Base-by-base conservation (phyloP, 2,797 vertebrate species). In the Dipus sagitta region DNA sequence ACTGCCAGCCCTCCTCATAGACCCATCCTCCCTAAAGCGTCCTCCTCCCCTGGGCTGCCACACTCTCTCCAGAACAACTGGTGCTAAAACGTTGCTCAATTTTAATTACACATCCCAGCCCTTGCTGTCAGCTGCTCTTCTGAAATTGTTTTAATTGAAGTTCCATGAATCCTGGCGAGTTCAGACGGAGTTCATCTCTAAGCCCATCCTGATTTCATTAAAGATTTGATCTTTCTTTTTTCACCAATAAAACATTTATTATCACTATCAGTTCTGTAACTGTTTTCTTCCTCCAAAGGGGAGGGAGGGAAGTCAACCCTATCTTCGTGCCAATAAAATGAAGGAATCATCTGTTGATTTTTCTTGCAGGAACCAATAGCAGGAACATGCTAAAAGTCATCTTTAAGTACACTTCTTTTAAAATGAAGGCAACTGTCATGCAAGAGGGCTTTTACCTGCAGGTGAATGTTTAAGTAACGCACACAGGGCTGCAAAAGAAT, bases 71-170 rank as follows among this genome's bases (percentile, higher is more conserved):
- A 71, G 80, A 96, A 97, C 97, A 94, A 93, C 88, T 86, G 78
- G 96, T 95, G 94, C 95, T 97, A 98, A 98, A 98, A 95, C 93
- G 91, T 96, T 97, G 96, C 97, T 98, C 94, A 77, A 94, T 98
- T 98, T 98, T 98, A 98, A 98, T 98, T 97, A 97, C 88, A 82
- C 97, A 97, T 96, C 97, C 97, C 92, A 98, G 96, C 58, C 97
- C 96, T 97, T 32, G 94, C 97, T 98, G 98, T 98, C 97, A 98
- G 97, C 96, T 96, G 13, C 97, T 97, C 93, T 95, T 97, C 97
- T 97, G 97, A 98, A 98, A 98, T 97, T 97, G 96, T 98, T 98
- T 98, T 98, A 98, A 98, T 98, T 98, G 98, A 98, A 98, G 97
- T 98, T 97, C 97, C 96, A 97, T 96, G 97, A 97, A 98, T 97